Evolutionary conservation across 2,888 invertebrate species (phyloP).

Genomic region (Acrocyrtus sp.): DNA sequence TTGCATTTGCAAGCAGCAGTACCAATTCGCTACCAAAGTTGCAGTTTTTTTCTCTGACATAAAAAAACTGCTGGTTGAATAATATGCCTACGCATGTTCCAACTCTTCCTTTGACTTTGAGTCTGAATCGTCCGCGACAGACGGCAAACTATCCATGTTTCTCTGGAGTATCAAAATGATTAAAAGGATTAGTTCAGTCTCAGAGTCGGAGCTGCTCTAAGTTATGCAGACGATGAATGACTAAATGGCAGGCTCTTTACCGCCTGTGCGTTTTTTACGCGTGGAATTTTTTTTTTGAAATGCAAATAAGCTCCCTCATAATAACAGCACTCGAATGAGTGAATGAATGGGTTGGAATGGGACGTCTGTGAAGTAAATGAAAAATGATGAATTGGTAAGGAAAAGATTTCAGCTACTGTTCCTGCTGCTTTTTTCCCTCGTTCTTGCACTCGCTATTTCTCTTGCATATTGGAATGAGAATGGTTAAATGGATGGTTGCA

Average conservation of each 20-base stretch:
- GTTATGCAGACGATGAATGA: slow-evolving; percentile 16
- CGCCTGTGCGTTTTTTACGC: too few relatives aligned
- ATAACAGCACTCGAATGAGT: slow-evolving; percentile 1
- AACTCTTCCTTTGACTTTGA: too few relatives aligned
- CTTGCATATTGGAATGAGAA: too few relatives aligned
- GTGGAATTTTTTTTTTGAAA: slow-evolving; percentile 31
- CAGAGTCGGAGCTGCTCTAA: slow-evolving; percentile 21
- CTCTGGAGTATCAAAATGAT: slow-evolving; percentile 28
- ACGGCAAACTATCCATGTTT: too few relatives aligned
- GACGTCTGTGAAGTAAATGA: too few relatives aligned
- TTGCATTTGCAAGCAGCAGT: too few relatives aligned
- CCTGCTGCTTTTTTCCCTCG: slow-evolving; percentile 17
- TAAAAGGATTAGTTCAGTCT: slow-evolving; percentile 36
- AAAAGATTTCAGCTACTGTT: not conserved
- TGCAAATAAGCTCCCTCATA: slow-evolving; percentile 42
- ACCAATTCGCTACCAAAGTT: too few relatives aligned
- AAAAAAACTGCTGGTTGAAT: too few relatives aligned
- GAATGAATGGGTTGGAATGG: slow-evolving; percentile 37
- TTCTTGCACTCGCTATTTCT: slow-evolving; percentile 1
- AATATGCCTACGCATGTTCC: too few relatives aligned
- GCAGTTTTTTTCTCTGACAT: too few relatives aligned
- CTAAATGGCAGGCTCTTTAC: slow-evolving; percentile 30
- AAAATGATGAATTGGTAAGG: slow-evolving; percentile 43
- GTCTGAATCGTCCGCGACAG: too few relatives aligned
- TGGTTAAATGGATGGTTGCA: too few relatives aligned